Evolutionary conservation across 1,140 invertebrate species (phyloP).

Genomic region (Drosophila nigromelanica): DNA sequence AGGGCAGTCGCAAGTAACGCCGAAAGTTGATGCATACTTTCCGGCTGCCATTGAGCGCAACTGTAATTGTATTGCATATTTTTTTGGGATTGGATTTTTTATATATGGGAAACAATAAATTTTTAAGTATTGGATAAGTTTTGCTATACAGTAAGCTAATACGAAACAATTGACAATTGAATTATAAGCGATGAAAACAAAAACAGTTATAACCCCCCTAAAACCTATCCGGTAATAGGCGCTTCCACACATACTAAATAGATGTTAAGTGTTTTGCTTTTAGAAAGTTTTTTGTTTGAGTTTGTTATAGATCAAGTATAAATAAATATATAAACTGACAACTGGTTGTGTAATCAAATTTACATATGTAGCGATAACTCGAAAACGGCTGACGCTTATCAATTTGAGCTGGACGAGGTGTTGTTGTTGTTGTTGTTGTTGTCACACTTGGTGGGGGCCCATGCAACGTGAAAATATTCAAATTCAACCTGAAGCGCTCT

Average conservation of each 20-base stretch:
- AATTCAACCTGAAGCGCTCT: slow-evolving; percentile 47
- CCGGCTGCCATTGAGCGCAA: slow-evolving; percentile 4
- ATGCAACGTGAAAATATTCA: slow-evolving; percentile 72
- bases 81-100: slow-evolving; percentile 56
- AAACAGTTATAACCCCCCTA: slow-evolving; percentile 1
- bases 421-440: background rate
- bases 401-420: slow-evolving; percentile 7
- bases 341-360: slow-evolving; percentile 17
- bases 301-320: slow-evolving; percentile 75
- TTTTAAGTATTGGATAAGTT: slow-evolving; percentile 30
- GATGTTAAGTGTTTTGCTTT: slow-evolving; percentile 63
- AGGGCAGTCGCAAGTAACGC: slow-evolving; percentile 64
- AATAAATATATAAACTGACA: slow-evolving; percentile 64
- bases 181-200: slow-evolving; percentile 1
- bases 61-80: slow-evolving; percentile 64
- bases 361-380: slow-evolving; percentile 44
- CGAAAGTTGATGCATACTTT: slow-evolving; percentile 34
- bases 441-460: slow-evolving; percentile 46
- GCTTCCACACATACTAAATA: slow-evolving; percentile 30
- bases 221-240: slow-evolving; percentile 19
- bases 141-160: slow-evolving; percentile 28
- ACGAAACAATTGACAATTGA: slow-evolving; percentile 19
- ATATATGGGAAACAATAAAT: slow-evolving; percentile 12
- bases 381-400: slow-evolving; percentile 34
- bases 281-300: slow-evolving; percentile 58